Percentiles rank a stretch among this genome's conserved stretches.
Conservation (phyloP, 2,113 vertebrate genomes). For the Tragelaphus imberbis region DNA sequence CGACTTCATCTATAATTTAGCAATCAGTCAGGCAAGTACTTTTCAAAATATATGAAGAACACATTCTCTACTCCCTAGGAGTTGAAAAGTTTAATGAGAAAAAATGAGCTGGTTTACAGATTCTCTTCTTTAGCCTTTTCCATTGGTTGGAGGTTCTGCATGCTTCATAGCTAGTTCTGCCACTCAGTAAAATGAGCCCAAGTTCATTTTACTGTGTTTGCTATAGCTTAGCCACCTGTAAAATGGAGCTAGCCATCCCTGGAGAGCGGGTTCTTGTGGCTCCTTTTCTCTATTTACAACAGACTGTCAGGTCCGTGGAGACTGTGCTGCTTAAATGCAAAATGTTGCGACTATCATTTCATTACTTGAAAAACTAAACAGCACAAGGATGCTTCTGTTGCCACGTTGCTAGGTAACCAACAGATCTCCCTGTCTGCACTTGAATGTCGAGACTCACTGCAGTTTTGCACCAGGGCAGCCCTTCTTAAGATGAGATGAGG, state of each 20-base stretch:
- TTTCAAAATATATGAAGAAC: constrained; percentile 19
- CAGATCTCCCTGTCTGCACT: constrained; percentile 27
- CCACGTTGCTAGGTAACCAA: constrained; percentile 58
- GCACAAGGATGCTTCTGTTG: neutral
- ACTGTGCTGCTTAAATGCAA: constrained; percentile 41
- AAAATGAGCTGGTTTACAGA: neutral
- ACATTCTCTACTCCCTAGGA: neutral
- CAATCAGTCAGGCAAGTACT: neutral
- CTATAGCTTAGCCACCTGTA: neutral
- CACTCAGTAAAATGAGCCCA: neutral
- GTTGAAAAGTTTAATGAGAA: constrained; percentile 35
- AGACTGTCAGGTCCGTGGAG: neutral
- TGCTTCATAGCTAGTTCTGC: neutral
- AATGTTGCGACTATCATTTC: constrained; percentile 59
- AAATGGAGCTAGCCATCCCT: neutral
- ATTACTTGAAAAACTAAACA: constrained; percentile 37
- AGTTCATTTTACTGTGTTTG: neutral
- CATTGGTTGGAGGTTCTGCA: neutral
- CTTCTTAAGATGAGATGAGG: neutral
- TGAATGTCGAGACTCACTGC: neutral
- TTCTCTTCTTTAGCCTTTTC: neutral
- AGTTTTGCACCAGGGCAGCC: neutral
- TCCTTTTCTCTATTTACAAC: constrained; percentile 5
- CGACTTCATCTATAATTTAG: constrained; percentile 50
- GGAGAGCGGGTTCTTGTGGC: neutral